Conservation (phyloP, 2,888 invertebrate species). For the Athrips mouffetella region DNA sequence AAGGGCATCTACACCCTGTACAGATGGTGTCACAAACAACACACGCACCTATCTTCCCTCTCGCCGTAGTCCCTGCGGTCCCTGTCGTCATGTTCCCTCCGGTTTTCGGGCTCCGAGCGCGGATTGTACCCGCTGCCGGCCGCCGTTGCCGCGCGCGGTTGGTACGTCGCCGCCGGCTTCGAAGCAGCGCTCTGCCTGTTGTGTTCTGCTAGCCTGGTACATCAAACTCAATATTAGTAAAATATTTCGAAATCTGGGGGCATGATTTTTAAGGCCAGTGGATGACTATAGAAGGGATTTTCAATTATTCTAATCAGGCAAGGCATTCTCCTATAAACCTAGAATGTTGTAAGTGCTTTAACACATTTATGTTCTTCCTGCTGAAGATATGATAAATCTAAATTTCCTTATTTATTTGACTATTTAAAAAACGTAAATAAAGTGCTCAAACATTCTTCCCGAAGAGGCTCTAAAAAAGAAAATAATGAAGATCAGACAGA, state of each 20-base stretch:
- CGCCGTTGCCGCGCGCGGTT: conserved; percentile 23
- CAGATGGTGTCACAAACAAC: neutral
- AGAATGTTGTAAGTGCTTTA: no score
- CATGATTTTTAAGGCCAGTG: neutral
- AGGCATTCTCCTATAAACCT: no score
- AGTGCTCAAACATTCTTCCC: no score
- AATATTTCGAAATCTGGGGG: neutral
- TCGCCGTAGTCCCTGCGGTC: conserved; percentile 64
- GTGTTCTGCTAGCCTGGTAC: conserved; percentile 63
- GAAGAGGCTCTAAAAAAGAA: no score
- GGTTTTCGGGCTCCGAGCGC: conserved; percentile 49
- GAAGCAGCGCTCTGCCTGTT: conserved; percentile 45
- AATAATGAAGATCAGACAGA: no score
- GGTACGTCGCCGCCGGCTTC: conserved; percentile 37
- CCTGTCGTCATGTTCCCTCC: conserved; percentile 67
- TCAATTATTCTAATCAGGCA: no score
- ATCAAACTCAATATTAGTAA: neutral
- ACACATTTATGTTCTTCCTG: no score
- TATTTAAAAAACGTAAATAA: no score
- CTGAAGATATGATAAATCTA: neutral
- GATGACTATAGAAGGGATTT: neutral
- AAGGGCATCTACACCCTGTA: no score
- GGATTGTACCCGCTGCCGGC: conserved; percentile 40
- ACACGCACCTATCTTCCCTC: conserved; percentile 28
- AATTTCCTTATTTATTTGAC: no score